Evolutionary conservation across 2,888 invertebrate genomes (phyloP), one percentile per base, ranked within the genome.

Genomic region (Volucella zonaria): DNA sequence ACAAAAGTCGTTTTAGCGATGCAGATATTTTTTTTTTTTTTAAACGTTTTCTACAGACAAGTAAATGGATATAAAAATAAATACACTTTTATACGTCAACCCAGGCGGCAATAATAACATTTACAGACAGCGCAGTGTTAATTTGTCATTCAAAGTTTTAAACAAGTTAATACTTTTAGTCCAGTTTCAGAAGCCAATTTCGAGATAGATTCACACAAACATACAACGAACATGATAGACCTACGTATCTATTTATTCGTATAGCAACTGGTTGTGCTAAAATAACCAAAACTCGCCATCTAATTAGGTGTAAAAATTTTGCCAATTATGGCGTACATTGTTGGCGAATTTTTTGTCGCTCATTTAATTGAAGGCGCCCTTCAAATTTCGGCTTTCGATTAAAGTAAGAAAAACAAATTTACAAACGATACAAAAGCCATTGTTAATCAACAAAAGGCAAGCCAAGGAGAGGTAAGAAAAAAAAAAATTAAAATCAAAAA

Each of bases 241-340:
- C 0, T 12, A 45, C 6, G 12, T 31, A 31, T 31, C 6, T 6
- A 31, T 31, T 4, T 31, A 31, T 31, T 31, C 31, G 31, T 6
- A 31, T 6, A 31, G 31, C 6, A 31, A 31, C 31, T 31, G 18
- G 18, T 23, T 23, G 18, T 31, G 31, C 31, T 31, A 6, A 31
- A 31, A 31, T 31, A 31, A 6, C 31, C 31, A 31, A 31, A 31
- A 31, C 6, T 6, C 6, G 31, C 4, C 31, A 31, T 67, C 47
- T 77, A 78, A 78, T 82, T 59, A 73, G 58, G 77, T 82, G 82
- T 67, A 73, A 73, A 77, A 77, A 62, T 73, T 54, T n/a, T 14
- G 54, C 64, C 64, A 81, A 70, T 80, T 80, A 61, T 51, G 49
- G 49, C n/a, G 12, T 18, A 51, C 71, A 56, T 71, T 71, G 51